Base-by-base conservation (phyloP, 2,888 invertebrate genomes). In the Deroplatys truncata region DNA sequence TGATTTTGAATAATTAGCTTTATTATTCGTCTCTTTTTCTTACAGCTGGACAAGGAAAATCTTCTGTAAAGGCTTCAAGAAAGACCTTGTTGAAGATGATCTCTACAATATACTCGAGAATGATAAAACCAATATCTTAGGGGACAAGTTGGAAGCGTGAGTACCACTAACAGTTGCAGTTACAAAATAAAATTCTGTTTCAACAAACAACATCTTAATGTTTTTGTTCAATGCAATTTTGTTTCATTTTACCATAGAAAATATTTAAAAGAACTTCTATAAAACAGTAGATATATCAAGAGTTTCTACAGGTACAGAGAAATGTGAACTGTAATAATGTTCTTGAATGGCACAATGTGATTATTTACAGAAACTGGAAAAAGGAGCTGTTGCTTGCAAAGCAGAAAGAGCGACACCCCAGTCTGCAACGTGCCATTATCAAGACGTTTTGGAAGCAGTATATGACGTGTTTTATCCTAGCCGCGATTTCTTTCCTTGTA, bases 401-500 rank as follows among this genome's bases (percentile, higher is more conserved):
- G 13, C 15, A 82, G n/a, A 82, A 82, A 28, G 82, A 29, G 4
- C 72, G 82, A 31, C 29, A 31, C 3, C 91, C 91, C 16, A 90
- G 90, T 28, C 88, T 91, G 5, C 84, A 90, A 56, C 84, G 88
- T 3, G 90, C 90, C 3, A 87, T 91, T 16, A 28, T 91, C 16
- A 88, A 84, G 56, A 90, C 91, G 28, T 91, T 91, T 87, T 90
- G 91, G 88, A 90, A 86, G 25, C 89, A 89, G 35, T 91, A 90
- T 72, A 28, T 90, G 13, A 29, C 56, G 15, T 82, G 35, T 25
- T 82, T 87, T 25, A 1, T 87, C 29, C 72, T 87, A 35, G 28
- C 84, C 25, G 49, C 88, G 7, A 72, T 90, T 35, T 84, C 49
- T 86, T 90, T 96, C 92, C 92, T 94, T 85, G 92, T 94, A 49